Conservation (phyloP, 1,140 invertebrate species). For the Drosophila mayri region DNA sequence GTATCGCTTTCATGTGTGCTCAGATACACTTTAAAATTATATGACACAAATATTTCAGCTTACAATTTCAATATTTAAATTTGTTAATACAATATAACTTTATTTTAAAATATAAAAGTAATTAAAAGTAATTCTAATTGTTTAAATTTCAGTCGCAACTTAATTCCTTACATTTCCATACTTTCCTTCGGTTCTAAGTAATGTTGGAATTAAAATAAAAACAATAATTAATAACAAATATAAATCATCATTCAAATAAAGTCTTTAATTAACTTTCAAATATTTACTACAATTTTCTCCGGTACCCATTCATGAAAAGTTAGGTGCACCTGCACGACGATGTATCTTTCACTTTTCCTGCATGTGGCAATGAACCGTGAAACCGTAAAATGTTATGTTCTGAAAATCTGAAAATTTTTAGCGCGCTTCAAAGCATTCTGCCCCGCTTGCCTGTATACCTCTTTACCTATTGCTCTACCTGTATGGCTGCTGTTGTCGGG, state of each 20-base stretch:
- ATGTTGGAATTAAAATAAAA: no score
- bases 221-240: no score
- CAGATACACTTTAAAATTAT: background rate
- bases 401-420: conserved; percentile 81
- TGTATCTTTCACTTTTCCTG: conserved; percentile 81
- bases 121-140: no score
- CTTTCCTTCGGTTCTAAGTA: background rate
- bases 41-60: background rate
- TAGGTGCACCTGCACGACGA: conserved; percentile 37
- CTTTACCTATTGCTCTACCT: conserved; percentile 14
- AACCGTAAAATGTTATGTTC: conserved; percentile 83
- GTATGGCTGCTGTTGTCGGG: conserved; percentile 30
- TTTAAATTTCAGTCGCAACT: background rate
- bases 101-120: background rate
- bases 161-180: background rate
- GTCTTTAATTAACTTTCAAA: background rate
- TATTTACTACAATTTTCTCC: background rate
- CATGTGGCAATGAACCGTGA: conserved; percentile 81
- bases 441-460: conserved; percentile 13
- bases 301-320: conserved; percentile 12
- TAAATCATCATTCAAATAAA: no score
- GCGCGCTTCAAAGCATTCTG: conserved; percentile 69
- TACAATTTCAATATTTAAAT: background rate
- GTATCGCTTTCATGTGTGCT: conserved; percentile 64
- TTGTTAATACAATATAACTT: background rate